Conservation (phyloP, 2,113 vertebrate species). For the Sinocyclocheilus anophthalmus region DNA sequence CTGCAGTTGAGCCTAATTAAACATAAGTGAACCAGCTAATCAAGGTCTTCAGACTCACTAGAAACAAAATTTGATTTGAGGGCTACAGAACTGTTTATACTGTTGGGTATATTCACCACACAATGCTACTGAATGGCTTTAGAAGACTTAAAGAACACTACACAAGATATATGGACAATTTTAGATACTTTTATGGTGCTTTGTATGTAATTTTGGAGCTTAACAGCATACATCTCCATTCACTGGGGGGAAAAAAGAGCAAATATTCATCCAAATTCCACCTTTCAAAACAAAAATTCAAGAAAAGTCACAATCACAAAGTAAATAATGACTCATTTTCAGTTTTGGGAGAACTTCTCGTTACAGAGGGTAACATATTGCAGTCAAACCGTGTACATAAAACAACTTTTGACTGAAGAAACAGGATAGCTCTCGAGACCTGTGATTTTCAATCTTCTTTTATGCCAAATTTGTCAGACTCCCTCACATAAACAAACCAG, state of each 20-base stretch:
- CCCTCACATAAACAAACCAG: slow-evolving; percentile 1
- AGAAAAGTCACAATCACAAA: background rate
- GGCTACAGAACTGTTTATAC: background rate
- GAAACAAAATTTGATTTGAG: background rate
- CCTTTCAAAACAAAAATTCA: background rate
- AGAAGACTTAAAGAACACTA: background rate
- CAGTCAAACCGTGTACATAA: background rate
- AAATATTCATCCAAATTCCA: background rate
- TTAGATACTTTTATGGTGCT: background rate
- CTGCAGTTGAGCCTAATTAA: too few species aligned
- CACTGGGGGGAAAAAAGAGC: background rate
- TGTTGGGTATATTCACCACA: background rate
- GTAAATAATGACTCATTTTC: background rate
- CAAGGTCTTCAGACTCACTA: too few species aligned
- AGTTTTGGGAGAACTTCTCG: background rate
- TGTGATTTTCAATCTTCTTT: background rate
- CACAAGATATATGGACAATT: background rate
- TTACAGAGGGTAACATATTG: background rate
- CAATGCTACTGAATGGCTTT: background rate
- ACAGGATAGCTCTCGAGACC: background rate
- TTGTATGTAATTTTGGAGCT: background rate
- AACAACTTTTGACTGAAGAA: background rate
- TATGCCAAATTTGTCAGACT: background rate
- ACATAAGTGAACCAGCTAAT: too few species aligned
- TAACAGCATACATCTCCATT: background rate